Conservation (phyloP, 2,888 invertebrate species). For the Busseola fusca region DNA sequence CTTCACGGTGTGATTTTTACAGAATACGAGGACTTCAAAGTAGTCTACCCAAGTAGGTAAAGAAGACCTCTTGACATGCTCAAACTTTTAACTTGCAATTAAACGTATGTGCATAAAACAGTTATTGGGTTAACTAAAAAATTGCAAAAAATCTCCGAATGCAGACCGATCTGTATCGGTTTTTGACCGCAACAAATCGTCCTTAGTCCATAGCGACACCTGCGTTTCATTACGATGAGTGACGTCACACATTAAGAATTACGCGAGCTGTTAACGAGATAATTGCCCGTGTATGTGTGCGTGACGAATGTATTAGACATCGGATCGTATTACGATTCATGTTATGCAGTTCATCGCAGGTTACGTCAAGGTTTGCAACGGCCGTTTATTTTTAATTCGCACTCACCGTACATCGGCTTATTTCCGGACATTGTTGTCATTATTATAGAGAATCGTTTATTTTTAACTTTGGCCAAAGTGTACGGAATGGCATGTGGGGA, state of each 20-base stretch:
- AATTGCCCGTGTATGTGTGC: conserved; percentile 45
- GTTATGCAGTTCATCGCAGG: conserved; percentile 60
- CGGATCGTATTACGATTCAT: conserved; percentile 57
- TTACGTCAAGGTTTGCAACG: conserved; percentile 62
- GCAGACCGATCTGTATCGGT: not conserved
- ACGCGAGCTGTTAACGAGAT: conserved; percentile 56
- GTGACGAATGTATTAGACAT: conserved; percentile 53
- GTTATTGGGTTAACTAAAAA: not conserved
- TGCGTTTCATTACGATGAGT: conserved; percentile 51
- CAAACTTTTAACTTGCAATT: not conserved
- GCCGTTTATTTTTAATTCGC: conserved; percentile 59
- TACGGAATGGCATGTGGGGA: conserved; percentile 1
- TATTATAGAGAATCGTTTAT: conserved; percentile 46
- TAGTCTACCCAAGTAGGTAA: not conserved
- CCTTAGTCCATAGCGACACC: conserved; percentile 30
- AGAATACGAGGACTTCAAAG: not conserved
- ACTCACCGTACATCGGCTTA: conserved; percentile 54
- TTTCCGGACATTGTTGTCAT: conserved; percentile 64
- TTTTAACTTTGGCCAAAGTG: conserved; percentile 38
- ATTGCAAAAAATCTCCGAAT: not conserved
- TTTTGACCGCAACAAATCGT: conserved; percentile 10
- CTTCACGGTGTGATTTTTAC: too few relatives aligned
- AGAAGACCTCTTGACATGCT: not conserved
- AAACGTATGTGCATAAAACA: too few relatives aligned
- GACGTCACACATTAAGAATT: conserved; percentile 51